Evolutionary conservation across 2,888 invertebrate species (phyloP).

Genomic region (Lithodes maja): DNA sequence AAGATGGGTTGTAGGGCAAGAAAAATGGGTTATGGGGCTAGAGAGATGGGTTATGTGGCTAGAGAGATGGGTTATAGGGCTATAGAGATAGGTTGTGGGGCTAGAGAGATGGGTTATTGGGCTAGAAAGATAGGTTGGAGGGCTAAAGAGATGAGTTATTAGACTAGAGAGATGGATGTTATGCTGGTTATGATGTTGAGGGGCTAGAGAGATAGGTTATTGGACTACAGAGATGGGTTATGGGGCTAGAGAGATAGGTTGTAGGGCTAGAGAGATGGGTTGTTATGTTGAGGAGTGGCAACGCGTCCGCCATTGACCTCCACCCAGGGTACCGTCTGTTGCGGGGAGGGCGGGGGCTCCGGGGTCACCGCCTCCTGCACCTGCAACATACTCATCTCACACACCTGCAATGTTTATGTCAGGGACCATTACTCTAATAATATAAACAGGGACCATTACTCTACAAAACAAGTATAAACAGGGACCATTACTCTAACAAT

Average conservation of each 20-base stretch:
- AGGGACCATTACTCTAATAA: too few relatives aligned
- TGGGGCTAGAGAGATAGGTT: not conserved
- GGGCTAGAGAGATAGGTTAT: not conserved
- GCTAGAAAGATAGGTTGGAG: not conserved
- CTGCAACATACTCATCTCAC: not conserved
- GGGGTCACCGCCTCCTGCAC: slow-evolving; percentile 4
- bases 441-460: too few relatives aligned
- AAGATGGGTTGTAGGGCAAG: not conserved
- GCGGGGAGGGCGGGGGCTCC: not conserved
- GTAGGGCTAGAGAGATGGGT: not conserved
- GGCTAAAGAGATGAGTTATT: not conserved
- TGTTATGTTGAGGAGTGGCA: not conserved
- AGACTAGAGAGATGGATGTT: not conserved
- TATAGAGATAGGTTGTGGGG: not conserved
- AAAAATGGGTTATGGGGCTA: not conserved
- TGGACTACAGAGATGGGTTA: not conserved
- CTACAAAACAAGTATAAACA: too few relatives aligned
- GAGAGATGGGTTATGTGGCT: not conserved
- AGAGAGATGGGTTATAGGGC: not conserved
- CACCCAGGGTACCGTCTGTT: not conserved
- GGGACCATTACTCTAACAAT: too few relatives aligned
- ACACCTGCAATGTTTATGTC: not conserved
- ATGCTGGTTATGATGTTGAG: not conserved
- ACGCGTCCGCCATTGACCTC: not conserved
- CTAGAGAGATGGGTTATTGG: not conserved